Percentiles rank a stretch among this genome's conserved stretches.
Conservation (phyloP, 2,888 invertebrate genomes). For the Endotricha flammealis region DNA sequence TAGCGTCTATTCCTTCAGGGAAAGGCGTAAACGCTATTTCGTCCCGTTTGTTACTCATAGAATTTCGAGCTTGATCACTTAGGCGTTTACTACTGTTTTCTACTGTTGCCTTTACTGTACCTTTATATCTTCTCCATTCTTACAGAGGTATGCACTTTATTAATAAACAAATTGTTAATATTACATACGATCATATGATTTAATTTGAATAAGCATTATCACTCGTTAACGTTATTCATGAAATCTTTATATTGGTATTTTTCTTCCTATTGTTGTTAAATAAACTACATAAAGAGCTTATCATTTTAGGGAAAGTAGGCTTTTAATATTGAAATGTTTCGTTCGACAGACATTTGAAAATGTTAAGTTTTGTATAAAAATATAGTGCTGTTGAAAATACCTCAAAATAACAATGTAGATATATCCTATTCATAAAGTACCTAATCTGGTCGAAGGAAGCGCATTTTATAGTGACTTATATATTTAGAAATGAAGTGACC, state of each 20-base stretch:
- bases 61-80: slow-evolving; percentile 70
- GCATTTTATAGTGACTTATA: slow-evolving; percentile 61
- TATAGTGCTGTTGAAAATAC: slow-evolving; percentile 60
- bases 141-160: slow-evolving; percentile 18
- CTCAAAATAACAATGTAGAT: no score
- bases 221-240: slow-evolving; percentile 12
- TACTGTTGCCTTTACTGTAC: slow-evolving; percentile 56
- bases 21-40: slow-evolving; percentile 36
- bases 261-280: slow-evolving; percentile 18
- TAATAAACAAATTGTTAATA: background rate
- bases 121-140: slow-evolving; percentile 41
- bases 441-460: slow-evolving; percentile 45
- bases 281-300: slow-evolving; percentile 55
- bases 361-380: slow-evolving; percentile 46
- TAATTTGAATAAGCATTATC: slow-evolving; percentile 1
- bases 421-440: slow-evolving; percentile 38
- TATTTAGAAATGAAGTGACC: slow-evolving; percentile 74
- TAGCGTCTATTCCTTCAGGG: no score
- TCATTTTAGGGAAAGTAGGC: slow-evolving; percentile 60
- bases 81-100: slow-evolving; percentile 67
- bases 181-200: background rate
- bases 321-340: slow-evolving; percentile 40
- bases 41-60: slow-evolving; percentile 38
- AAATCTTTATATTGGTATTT: slow-evolving; percentile 13
- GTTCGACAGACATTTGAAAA: slow-evolving; percentile 38